Conservation (phyloP, 1,140 invertebrate genomes). For the Drosophila burlai region DNA sequence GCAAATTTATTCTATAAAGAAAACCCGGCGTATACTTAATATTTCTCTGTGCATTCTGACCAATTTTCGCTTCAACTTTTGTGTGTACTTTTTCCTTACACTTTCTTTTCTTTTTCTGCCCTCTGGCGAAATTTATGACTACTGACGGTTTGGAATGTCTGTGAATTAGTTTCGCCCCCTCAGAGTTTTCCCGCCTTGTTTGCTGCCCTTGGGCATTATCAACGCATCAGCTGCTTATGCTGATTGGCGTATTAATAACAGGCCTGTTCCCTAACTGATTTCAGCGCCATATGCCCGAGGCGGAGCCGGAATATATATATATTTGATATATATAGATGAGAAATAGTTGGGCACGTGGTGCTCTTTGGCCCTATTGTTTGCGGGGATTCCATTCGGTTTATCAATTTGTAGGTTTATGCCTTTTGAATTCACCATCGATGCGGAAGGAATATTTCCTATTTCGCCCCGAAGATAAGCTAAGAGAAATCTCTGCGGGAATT, state of each 20-base stretch:
- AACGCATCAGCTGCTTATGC: constrained; percentile 72
- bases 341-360: constrained; percentile 47
- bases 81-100: constrained; percentile 8
- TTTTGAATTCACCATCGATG: constrained; percentile 42
- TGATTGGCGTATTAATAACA: constrained; percentile 76
- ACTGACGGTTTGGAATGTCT: constrained; percentile 49
- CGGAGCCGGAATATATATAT: neutral
- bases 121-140: constrained; percentile 70
- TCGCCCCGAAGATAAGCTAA: constrained; percentile 10
- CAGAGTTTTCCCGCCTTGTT: constrained; percentile 29
- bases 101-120: constrained; percentile 25
- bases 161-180: constrained; percentile 51
- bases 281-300: constrained; percentile 43
- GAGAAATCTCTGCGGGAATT: constrained; percentile 25
- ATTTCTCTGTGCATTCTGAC: constrained; percentile 17
- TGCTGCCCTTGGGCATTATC: constrained; percentile 43
- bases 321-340: neutral
- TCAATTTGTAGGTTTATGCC: constrained; percentile 45
- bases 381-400: constrained; percentile 18
- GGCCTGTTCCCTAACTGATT: constrained; percentile 59
- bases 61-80: constrained; percentile 34
- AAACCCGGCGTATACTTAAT: neutral
- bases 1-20: neutral
- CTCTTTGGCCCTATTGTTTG: constrained; percentile 26
- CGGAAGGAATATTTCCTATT: constrained; percentile 45